Percentiles rank a stretch among this genome's conserved stretches.
Evolutionary conservation across 2,888 invertebrate genomes (phyloP).

Genomic region (Nemapogon koenigi): DNA sequence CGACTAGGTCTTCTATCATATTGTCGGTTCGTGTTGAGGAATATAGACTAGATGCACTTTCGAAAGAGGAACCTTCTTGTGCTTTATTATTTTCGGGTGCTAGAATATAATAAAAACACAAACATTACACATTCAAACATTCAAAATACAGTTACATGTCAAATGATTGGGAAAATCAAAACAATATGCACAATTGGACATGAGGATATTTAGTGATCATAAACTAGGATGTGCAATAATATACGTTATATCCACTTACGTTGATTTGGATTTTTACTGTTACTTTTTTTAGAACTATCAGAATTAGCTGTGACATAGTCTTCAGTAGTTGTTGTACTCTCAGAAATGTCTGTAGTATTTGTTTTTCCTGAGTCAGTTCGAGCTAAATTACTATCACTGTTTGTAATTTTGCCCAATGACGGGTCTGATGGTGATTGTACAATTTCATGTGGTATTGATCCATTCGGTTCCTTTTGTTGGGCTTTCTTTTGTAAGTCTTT

Average conservation of each 20-base stretch:
- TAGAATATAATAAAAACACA: too few relatives aligned
- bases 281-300: slow-evolving; percentile 73
- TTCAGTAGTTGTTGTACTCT: slow-evolving; percentile 84
- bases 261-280: slow-evolving; percentile 47
- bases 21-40: slow-evolving; percentile 78
- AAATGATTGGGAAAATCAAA: too few relatives aligned
- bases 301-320: slow-evolving; percentile 89
- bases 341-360: slow-evolving; percentile 81
- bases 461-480: slow-evolving; percentile 48
- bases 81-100: slow-evolving; percentile 65
- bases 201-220: too few relatives aligned
- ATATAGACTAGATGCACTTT: slow-evolving; percentile 83
- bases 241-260: slow-evolving; percentile 38
- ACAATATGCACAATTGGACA: too few relatives aligned
- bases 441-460: slow-evolving; percentile 41
- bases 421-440: slow-evolving; percentile 43
- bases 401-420: slow-evolving; percentile 33
- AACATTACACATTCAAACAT: too few relatives aligned
- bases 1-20: slow-evolving; percentile 68
- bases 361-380: slow-evolving; percentile 76
- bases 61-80: slow-evolving; percentile 85
- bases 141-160: too few relatives aligned
- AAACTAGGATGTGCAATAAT: too few relatives aligned
- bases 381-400: slow-evolving; percentile 60
- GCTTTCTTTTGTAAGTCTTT: slow-evolving; percentile 50